Evolutionary conservation across 2,888 invertebrate genomes (phyloP), one percentile per base, ranked within the genome.

Genomic region (Pycnomerus fuliginosus): DNA sequence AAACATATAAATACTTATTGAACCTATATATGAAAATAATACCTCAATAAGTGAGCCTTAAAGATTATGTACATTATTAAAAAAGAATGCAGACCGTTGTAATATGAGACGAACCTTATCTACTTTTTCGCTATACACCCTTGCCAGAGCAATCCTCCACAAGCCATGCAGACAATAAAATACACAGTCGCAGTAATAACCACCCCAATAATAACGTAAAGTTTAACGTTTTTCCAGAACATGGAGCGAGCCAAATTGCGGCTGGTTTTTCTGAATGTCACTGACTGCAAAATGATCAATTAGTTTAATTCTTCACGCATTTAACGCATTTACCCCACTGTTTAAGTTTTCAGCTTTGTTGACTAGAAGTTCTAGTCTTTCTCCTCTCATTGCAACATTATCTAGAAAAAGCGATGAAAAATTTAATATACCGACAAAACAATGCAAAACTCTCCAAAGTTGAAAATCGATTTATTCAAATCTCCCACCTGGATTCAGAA

Each of bases 151-250:
- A 90, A 74, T 1, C 90, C 90, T 5, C 93, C 93, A 65, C 94
- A 95, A 1, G 87, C 82, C 79, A 93, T 87, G 27, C 89, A 87
- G 2, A 92, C 83, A 48, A 95, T 85, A 48, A 94, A 79, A 71
- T 94, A 95, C 14, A 91, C 71, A 16, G 89, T 80, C 34, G 88
- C 67, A 53, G 85, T 75, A 31, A 87, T 73, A 36, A 85, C 75
- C 2, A 76, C 69, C 13, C 76, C 83, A 53, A 85, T 75, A 50
- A 92, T 82, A 7, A 89, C 78, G 59, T 92, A 92, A 65, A 94
- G 78, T 71, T 95, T 94, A 10, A 94, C 82, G 67, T 92, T 95
- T 72, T 94, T 93, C 93, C 93, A 94, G 73, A 91, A 95, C 73
- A 95, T 79, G 10, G 90, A 85, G 24, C 92, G 79, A 20, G 91